Percentiles rank a stretch among this genome's conserved stretches.
These are phyloP conservation scores for Cherax quadricarinatus DNA, from an alignment of 1,140 invertebrate genomes.

Conservation along the genomic window DNA sequence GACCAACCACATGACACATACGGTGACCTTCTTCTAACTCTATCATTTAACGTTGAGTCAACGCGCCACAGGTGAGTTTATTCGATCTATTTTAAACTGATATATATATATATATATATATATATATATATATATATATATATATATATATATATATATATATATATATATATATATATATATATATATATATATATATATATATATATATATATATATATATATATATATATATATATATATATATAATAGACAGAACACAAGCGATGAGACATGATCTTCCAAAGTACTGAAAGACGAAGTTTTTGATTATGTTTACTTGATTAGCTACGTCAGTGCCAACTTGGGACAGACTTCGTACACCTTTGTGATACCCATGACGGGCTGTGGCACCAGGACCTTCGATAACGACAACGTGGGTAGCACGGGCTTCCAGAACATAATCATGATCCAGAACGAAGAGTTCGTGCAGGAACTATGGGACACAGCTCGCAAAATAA, in stretches of 20 bases:
- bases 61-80: conserved; percentile 40
- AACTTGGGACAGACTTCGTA: conserved; percentile 66
- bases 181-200: too few relatives aligned
- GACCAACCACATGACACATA: conserved; percentile 35
- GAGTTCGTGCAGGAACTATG: conserved; percentile 78
- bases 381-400: conserved; percentile 81
- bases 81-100: neutral
- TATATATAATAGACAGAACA: neutral
- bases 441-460: conserved; percentile 73
- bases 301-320: conserved; percentile 39
- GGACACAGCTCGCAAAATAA: conserved; percentile 81
- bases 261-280: conserved; percentile 1
- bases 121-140: too few relatives aligned
- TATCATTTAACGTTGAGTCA: conserved; percentile 40
- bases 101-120: too few relatives aligned
- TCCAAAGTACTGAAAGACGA: neutral
- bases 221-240: too few relatives aligned
- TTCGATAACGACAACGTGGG: conserved; percentile 79
- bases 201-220: too few relatives aligned
- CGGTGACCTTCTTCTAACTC: conserved; percentile 55
- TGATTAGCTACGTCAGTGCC: conserved; percentile 71
- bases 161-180: too few relatives aligned
- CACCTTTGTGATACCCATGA: conserved; percentile 81
- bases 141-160: too few relatives aligned
- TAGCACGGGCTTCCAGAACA: conserved; percentile 76